Evolutionary conservation across 2,888 invertebrate species (phyloP).

Genomic region (Drosophila pseudotalamancana): DNA sequence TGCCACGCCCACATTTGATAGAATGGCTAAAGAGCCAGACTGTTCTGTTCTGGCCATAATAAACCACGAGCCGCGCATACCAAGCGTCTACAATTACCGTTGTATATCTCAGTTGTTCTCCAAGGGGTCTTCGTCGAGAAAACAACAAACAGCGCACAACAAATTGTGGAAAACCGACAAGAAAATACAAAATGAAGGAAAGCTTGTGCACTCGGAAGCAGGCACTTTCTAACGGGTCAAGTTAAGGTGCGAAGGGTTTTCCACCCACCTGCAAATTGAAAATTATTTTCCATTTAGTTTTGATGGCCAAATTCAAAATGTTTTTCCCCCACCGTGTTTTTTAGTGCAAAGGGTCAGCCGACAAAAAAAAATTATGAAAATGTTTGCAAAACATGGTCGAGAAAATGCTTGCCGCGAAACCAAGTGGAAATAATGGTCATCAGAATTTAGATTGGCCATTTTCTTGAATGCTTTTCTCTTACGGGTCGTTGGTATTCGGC

Average conservation of each 20-base stretch:
- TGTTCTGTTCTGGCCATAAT: conserved; percentile 54
- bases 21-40: conserved; percentile 19
- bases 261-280: conserved; percentile 56
- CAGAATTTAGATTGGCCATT: conserved; percentile 54
- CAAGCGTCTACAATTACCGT: conserved; percentile 71
- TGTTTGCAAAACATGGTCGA: conserved; percentile 25
- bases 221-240: conserved; percentile 35
- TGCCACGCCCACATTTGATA: conserved; percentile 53
- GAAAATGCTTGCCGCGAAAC: conserved; percentile 24
- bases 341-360: conserved; percentile 39
- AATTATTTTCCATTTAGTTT: conserved; percentile 57
- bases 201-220: conserved; percentile 32
- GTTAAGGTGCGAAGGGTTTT: neutral
- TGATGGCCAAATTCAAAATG: conserved; percentile 44
- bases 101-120: conserved; percentile 28
- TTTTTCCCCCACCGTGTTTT: neutral
- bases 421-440: conserved; percentile 45
- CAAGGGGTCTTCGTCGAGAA: conserved; percentile 1
- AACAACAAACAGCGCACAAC: conserved; percentile 7
- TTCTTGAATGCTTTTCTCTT: conserved; percentile 24
- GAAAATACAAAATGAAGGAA: conserved; percentile 7
- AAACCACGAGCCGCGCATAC: conserved; percentile 71
- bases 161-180: conserved; percentile 7
- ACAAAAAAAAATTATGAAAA: conserved; percentile 41
- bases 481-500: conserved; percentile 19